A percentile compares a stretch with the other conserved stretches of the same genome.
Conservation (phyloP, 2,797 vertebrate genomes). For the Podarcis lilfordi region DNA sequence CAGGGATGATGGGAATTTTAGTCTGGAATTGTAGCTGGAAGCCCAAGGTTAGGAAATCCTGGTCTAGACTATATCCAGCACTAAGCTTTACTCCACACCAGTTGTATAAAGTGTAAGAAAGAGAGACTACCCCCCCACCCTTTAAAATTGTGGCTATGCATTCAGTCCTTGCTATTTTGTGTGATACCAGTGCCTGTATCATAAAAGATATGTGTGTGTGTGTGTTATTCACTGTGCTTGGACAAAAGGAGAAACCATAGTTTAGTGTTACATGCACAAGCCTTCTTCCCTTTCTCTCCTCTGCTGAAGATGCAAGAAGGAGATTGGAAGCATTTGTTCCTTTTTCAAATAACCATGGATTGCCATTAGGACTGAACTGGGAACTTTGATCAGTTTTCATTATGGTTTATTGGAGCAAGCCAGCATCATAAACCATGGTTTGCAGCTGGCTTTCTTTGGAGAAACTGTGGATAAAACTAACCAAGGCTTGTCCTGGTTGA, state of each 20-base stretch:
- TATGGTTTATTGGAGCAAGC: too few relatives aligned
- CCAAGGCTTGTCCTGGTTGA: not conserved
- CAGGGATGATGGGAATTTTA: too few relatives aligned
- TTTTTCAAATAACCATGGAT: not conserved
- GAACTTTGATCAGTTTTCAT: too few relatives aligned
- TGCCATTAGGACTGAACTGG: too few relatives aligned
- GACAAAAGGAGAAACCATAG: too few relatives aligned
- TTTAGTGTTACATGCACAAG: not conserved
- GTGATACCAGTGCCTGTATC: not conserved
- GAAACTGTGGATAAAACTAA: not conserved
- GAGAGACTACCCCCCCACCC: too few relatives aligned
- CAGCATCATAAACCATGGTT: not conserved
- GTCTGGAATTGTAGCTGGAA: too few relatives aligned
- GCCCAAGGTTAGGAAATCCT: too few relatives aligned
- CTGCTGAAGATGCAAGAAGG: not conserved
- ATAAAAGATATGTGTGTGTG: not conserved
- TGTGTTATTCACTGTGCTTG: too few relatives aligned
- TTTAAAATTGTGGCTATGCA: not conserved
- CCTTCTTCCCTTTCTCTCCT: not conserved
- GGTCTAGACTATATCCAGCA: not conserved
- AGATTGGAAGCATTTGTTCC: not conserved
- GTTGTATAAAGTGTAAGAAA: too few relatives aligned
- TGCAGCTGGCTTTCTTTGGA: not conserved
- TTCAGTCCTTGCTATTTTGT: not conserved
- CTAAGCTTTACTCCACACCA: too few relatives aligned